Evolutionary conservation across 2,113 vertebrate species (phyloP).

Genomic region (Rousettus leschenaultii): DNA sequence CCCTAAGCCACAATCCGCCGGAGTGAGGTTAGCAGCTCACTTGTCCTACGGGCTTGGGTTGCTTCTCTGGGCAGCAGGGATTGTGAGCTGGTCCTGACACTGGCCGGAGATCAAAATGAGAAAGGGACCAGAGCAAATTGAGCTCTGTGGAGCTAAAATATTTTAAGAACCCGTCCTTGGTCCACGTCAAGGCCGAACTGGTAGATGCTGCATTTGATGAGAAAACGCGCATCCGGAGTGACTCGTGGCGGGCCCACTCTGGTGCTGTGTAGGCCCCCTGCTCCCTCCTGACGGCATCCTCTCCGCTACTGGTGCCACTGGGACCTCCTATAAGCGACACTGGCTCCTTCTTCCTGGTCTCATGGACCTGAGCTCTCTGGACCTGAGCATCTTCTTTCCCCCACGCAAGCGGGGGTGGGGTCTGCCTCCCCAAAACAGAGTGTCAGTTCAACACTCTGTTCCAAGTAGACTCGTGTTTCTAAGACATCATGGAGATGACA

Average conservation of each 20-base stretch:
- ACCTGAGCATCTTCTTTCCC: neutral
- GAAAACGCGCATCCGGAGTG: rapidly evolving
- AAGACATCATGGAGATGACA: neutral
- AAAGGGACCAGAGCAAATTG: neutral
- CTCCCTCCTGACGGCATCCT: neutral
- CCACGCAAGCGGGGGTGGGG: neutral
- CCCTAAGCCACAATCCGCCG: no score
- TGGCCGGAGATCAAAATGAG: neutral
- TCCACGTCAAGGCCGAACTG: neutral
- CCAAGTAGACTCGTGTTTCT: neutral
- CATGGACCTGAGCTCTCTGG: neutral
- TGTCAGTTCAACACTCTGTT: neutral
- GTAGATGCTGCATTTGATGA: no score
- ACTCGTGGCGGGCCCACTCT: neutral
- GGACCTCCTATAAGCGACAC: neutral
- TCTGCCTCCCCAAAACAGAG: neutral
- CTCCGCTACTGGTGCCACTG: neutral
- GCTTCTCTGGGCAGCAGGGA: no score
- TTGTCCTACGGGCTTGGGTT: no score
- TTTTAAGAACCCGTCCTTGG: neutral
- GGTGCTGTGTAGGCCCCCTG: neutral
- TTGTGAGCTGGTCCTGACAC: neutral
- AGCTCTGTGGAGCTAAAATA: neutral
- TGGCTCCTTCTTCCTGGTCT: neutral
- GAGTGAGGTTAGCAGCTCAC: no score